Conservation (phyloP, 2,888 invertebrate species). For the Frankliniella intonsa region DNA sequence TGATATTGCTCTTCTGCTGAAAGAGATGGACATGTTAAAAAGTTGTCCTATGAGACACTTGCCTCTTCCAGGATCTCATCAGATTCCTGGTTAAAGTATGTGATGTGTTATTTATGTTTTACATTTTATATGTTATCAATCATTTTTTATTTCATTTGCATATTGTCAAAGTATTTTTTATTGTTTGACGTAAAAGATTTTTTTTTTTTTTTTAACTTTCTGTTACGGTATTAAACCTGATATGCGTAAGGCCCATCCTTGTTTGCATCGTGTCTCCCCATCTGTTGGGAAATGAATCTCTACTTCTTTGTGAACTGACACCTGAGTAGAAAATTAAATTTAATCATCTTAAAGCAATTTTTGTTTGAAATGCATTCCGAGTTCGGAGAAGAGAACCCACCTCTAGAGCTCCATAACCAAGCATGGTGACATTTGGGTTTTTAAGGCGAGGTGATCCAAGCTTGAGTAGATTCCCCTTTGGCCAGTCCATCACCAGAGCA, state of each 20-base stretch:
- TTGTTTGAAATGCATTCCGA: not conserved
- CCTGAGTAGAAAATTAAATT: not conserved
- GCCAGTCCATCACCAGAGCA: not conserved
- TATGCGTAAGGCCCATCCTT: not conserved
- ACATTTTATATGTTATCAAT: not conserved
- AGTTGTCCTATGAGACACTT: not conserved
- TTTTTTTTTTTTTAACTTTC: not conserved
- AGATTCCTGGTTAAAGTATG: not conserved
- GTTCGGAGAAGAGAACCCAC: not conserved
- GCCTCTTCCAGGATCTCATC: not conserved
- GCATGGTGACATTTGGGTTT: constrained; percentile 2
- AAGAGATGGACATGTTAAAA: not conserved
- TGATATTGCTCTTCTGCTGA: not conserved
- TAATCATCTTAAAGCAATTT: not conserved
- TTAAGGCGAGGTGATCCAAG: not conserved
- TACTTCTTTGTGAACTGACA: not conserved
- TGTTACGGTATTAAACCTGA: not conserved
- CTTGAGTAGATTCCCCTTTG: not conserved
- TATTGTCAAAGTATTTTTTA: not conserved
- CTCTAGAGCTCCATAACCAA: constrained; percentile 1
- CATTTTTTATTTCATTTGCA: not conserved
- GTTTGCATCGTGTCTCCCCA: not conserved
- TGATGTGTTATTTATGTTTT: not conserved
- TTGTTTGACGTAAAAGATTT: not conserved
- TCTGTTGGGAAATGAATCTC: not conserved